Conservation (phyloP, 2,113 vertebrate species). For the Eira barbara region DNA sequence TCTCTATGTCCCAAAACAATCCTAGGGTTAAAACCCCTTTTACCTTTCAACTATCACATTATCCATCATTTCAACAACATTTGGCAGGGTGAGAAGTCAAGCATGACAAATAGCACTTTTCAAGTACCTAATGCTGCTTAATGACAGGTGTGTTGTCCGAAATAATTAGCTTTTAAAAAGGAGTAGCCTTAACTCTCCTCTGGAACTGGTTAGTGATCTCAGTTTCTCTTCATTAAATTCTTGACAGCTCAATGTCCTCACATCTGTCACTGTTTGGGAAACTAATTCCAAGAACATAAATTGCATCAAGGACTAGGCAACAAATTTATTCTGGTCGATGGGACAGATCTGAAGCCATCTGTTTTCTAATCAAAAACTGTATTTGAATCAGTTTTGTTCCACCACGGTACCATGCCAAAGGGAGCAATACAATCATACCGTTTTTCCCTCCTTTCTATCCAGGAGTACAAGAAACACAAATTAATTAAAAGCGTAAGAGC, state of each 20-base stretch:
- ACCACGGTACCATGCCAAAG: constrained; percentile 24
- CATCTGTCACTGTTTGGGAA: constrained; percentile 80
- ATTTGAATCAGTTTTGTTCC: constrained; percentile 71
- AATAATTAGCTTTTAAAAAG: constrained; percentile 80
- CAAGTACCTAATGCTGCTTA: constrained; percentile 68
- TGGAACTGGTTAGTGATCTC: constrained; percentile 74
- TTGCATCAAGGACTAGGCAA: constrained; percentile 78
- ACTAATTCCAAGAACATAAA: constrained; percentile 79
- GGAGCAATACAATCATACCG: constrained; percentile 34
- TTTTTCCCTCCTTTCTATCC: constrained; percentile 39
- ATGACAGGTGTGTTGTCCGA: constrained; percentile 77
- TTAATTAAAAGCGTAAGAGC: not conserved
- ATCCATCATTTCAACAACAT: constrained; percentile 68
- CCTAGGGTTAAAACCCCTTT: constrained; percentile 62
- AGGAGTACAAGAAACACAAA: constrained; percentile 6
- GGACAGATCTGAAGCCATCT: constrained; percentile 81
- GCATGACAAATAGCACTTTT: constrained; percentile 64
- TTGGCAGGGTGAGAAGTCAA: constrained; percentile 68
- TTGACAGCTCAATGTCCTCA: constrained; percentile 82
- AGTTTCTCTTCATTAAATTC: constrained; percentile 81
- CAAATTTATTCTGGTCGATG: constrained; percentile 73
- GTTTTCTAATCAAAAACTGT: constrained; percentile 82
- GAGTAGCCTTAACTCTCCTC: constrained; percentile 73
- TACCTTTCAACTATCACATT: constrained; percentile 61
- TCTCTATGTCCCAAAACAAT: not conserved